Conservation (phyloP, 2,113 vertebrate species). For the Poecilia latipinna region DNA sequence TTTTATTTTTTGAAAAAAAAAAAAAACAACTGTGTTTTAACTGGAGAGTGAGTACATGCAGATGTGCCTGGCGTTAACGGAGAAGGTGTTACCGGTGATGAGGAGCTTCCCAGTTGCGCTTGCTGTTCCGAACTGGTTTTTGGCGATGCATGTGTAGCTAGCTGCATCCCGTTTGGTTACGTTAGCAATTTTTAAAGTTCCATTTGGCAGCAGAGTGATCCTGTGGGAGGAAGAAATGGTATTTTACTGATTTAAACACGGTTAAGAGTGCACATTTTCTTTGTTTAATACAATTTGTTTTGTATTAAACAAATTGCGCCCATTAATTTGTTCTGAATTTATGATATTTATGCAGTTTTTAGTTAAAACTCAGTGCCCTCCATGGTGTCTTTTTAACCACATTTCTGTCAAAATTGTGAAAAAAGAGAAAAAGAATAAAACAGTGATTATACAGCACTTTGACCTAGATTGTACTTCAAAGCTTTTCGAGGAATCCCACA, state of each 20-base stretch:
- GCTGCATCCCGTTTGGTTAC: conserved; percentile 88
- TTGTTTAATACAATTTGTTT: too few relatives aligned
- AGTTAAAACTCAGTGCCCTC: neutral
- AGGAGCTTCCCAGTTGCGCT: conserved; percentile 85
- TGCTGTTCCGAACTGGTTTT: conserved; percentile 93
- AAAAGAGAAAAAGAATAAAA: too few relatives aligned
- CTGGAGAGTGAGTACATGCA: neutral
- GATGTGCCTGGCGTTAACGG: neutral
- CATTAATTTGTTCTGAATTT: neutral
- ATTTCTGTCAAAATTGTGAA: neutral
- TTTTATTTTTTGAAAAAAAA: too few relatives aligned
- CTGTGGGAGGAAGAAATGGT: conserved; percentile 67
- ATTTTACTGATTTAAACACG: conserved; percentile 1
- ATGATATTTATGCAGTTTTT: neutral
- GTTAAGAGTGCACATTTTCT: neutral
- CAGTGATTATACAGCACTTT: neutral
- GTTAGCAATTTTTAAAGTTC: conserved; percentile 87
- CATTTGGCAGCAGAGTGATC: conserved; percentile 83
- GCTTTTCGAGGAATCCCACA: neutral
- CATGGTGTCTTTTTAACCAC: neutral
- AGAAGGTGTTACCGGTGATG: conserved; percentile 83
- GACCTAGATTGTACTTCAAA: neutral
- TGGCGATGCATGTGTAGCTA: conserved; percentile 88
- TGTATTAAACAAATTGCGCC: neutral
- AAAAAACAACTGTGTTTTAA: neutral